Evolutionary conservation across 2,113 vertebrate genomes (phyloP), one percentile per base, ranked within the genome.

Genomic region (Gallinago paraguaiae): DNA sequence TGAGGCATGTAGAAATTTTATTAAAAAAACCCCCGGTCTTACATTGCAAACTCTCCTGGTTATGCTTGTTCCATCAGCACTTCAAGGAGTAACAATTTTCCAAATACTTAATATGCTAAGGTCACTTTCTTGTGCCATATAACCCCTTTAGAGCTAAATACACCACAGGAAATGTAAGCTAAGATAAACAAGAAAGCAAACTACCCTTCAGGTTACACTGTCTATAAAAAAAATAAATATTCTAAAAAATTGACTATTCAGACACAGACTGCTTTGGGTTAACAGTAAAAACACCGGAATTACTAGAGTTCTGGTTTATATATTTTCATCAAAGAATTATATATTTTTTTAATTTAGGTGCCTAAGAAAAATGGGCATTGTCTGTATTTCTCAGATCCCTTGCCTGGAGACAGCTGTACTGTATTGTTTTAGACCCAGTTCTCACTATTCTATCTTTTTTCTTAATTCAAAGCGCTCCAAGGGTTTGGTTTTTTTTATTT

Each of bases 341-440:
- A 2, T 54, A 8, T 9, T 65, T 92, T 92, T 92, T 91, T 18
- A 91, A 91, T 68, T 90, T 46, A 88, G 11, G 8, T 41, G 37
- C 35, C 39, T 93, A 77, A 84, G 20, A 59, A 82, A 57, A 83
- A 60, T 78, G 20, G 11, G 1, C 48, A 89, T 77, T 81, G 17
- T 92, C 57, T 76, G 8, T 79, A 50, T 78, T 93, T 85, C 78
- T 96, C 70, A 95, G 75, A 85, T 92, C 75, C 94, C 57, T 93
- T 94, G 35, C 43, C 77, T 92, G 57, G n/a, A 88, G 28, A 84
- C 25, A 94, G 30, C 82, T 96, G 77, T 74, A 69, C 81, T 96
- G 97, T 64, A 80, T 93, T 95, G 65, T 93, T 97, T 97, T 93
- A 94, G 43, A 94, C 71, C 2, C 16, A 84, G 33, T 51, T 96